Conservation (phyloP, 2,888 invertebrate species). For the Trilocha varians region DNA sequence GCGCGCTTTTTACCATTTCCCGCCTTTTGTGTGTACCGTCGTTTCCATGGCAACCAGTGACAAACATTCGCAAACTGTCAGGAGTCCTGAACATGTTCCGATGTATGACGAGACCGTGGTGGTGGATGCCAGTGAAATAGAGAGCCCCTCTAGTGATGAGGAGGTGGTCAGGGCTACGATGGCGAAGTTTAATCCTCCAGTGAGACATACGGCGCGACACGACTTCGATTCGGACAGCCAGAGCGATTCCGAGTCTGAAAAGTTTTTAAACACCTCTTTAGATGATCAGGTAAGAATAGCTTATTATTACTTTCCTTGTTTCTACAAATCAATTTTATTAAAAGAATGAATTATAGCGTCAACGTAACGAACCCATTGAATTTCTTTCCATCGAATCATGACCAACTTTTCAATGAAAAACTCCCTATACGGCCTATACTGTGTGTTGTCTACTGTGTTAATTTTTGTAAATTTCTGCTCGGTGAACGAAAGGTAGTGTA, state of each 20-base stretch:
- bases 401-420: too few species aligned
- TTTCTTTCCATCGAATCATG: too few species aligned
- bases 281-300: conserved; percentile 48
- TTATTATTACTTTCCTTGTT: too few species aligned
- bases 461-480: too few species aligned
- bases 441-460: too few species aligned
- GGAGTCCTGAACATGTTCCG: conserved; percentile 18
- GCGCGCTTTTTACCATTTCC: not conserved
- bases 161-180: conserved; percentile 45
- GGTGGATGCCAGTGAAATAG: conserved; percentile 70
- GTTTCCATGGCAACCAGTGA: conserved; percentile 60
- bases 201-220: conserved; percentile 52
- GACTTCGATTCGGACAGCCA: conserved; percentile 64
- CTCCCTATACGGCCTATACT: too few species aligned
- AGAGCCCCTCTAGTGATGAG: conserved; percentile 55
- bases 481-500: too few species aligned
- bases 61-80: conserved; percentile 65
- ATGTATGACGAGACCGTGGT: conserved; percentile 77
- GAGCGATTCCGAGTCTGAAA: conserved; percentile 47
- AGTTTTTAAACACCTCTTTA: conserved; percentile 41
- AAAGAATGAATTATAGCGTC: not conserved
- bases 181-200: conserved; percentile 63
- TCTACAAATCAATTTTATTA: not conserved
- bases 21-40: conserved; percentile 3
- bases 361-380: not conserved